A percentile compares a stretch with the other conserved stretches of the same genome.
Conservation (phyloP, 2,888 invertebrate species). For the Philopedon plagiatum region DNA sequence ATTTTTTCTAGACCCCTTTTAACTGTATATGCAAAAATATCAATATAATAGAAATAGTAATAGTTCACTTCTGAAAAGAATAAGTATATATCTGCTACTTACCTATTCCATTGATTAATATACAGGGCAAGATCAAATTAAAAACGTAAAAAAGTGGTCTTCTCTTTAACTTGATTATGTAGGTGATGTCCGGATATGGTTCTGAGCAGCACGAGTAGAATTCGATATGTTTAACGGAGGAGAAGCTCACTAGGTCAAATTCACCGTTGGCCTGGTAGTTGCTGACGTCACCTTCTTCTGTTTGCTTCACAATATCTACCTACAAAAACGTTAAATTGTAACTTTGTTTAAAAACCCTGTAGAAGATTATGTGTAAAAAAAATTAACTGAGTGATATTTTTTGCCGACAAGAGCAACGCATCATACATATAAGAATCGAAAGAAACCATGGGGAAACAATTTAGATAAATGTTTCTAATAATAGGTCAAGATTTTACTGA, state of each 20-base stretch:
- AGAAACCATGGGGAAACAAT: no score
- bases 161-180: constrained; percentile 81
- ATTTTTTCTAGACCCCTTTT: not conserved
- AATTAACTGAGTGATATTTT: no score
- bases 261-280: constrained; percentile 95
- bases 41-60: no score
- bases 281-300: constrained; percentile 86
- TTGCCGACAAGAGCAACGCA: no score
- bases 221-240: constrained; percentile 80
- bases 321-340: no score
- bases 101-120: constrained; percentile 89
- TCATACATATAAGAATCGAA: no score
- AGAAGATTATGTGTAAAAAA: no score
- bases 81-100: constrained; percentile 60
- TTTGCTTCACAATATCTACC: constrained; percentile 83
- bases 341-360: no score
- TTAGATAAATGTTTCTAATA: no score
- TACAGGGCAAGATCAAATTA: constrained; percentile 87
- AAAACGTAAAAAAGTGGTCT: constrained; percentile 89
- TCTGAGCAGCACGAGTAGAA: constrained; percentile 87
- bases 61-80: no score
- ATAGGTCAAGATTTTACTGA: no score
- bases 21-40: not conserved
- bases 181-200: constrained; percentile 88
- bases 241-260: constrained; percentile 86